Percentiles rank a stretch among this genome's conserved stretches.
These are phyloP conservation scores for Clarias macrocephalus DNA, from an alignment of 2,113 vertebrate genomes.

Conservation along the genomic window DNA sequence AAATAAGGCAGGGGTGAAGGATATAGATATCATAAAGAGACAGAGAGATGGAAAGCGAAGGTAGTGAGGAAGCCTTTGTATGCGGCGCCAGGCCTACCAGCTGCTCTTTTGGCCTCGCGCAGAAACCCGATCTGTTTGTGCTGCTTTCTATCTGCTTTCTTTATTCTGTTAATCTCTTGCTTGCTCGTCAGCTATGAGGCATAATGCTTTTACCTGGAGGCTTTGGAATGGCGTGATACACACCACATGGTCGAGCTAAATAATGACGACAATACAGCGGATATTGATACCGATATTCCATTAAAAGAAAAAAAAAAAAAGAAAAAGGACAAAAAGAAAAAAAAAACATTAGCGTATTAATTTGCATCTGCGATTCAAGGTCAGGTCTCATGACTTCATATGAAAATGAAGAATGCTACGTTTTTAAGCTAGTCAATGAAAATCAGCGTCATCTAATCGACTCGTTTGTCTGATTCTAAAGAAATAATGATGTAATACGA, in stretches of 20 bases:
- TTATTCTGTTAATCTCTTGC: neutral
- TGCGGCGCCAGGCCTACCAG: conserved; percentile 34
- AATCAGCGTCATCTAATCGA: neutral
- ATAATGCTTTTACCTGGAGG: neutral
- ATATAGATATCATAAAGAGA: conserved; percentile 27
- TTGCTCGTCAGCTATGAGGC: neutral
- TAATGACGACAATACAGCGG: neutral
- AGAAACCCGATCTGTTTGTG: conserved; percentile 42
- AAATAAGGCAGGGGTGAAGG: conserved; percentile 26
- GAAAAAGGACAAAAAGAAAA: neutral
- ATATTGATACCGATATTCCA: neutral
- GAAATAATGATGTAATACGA: conserved; percentile 22
- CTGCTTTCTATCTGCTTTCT: conserved; percentile 2
- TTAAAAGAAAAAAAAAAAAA: neutral
- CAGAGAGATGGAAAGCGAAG: conserved; percentile 19
- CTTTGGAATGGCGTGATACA: neutral
- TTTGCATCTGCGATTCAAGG: neutral
- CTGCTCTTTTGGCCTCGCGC: conserved; percentile 36
- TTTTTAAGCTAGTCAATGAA: neutral
- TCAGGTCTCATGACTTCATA: neutral
- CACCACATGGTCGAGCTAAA: neutral
- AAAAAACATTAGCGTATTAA: neutral
- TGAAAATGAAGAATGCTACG: neutral
- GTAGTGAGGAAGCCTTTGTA: conserved; percentile 35
- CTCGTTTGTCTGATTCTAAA: neutral